These are phyloP conservation scores for Euthynnus affinis DNA, from an alignment of 2,797 vertebrate species.

Conservation along the genomic window DNA sequence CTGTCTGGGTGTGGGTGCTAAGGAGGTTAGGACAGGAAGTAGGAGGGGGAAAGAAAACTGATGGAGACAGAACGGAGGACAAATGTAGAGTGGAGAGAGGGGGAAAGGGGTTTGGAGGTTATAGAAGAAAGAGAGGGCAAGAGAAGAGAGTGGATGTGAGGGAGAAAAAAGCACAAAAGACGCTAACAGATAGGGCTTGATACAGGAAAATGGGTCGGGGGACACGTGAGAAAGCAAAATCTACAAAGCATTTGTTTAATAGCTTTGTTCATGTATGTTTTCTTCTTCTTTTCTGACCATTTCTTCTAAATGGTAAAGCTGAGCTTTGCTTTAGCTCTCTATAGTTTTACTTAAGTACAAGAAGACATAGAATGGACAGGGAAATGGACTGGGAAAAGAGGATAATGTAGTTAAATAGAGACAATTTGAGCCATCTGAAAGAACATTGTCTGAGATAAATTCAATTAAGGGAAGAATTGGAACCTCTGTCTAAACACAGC, in stretches of 20 bases:
- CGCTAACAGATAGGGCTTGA: neutral
- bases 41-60: no score
- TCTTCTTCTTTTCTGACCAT: neutral
- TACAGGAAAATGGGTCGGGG: neutral
- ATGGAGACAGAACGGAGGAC: conserved; percentile 13
- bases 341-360: conserved; percentile 26
- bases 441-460: conserved; percentile 69
- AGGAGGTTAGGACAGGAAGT: conserved; percentile 49
- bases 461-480: conserved; percentile 67
- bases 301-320: conserved; percentile 18
- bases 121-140: neutral
- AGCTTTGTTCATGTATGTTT: neutral
- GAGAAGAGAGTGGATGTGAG: neutral
- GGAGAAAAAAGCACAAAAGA: neutral
- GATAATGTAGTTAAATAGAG: conserved; percentile 72
- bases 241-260: neutral
- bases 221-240: neutral
- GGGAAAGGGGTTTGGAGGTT: neutral
- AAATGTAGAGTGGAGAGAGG: neutral
- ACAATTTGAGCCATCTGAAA: conserved; percentile 62
- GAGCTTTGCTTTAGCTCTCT: conserved; percentile 23
- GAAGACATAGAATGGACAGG: conserved; percentile 17
- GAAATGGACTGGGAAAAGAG: conserved; percentile 6
- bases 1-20: conserved; percentile 39
- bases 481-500: conserved; percentile 55